Evolutionary conservation across 2,113 vertebrate species (phyloP).

Genomic region (Vidua chalybeata): DNA sequence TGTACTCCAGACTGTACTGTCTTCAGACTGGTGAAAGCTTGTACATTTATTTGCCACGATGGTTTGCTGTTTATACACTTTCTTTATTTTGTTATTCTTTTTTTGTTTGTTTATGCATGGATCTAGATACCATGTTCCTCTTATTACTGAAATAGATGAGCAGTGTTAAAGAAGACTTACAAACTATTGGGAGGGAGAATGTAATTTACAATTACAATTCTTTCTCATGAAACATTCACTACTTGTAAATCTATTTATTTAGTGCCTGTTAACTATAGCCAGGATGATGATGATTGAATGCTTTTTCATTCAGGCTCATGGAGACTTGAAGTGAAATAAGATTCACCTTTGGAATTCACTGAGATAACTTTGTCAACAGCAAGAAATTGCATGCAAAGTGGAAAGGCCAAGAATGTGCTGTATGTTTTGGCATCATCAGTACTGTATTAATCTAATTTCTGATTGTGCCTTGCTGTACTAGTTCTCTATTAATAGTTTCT

Average conservation of each 20-base stretch:
- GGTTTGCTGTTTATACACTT: neutral
- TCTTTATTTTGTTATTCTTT: neutral
- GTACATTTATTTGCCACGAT: neutral
- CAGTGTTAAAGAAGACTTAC: neutral
- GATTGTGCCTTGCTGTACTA: neutral
- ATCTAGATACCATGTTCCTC: neutral
- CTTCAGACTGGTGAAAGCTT: neutral
- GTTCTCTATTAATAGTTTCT: neutral
- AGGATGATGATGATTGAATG: neutral
- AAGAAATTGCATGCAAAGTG: neutral
- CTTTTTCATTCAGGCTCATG: neutral
- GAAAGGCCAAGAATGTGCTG: neutral
- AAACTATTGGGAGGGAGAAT: fast-evolving
- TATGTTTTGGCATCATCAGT: neutral
- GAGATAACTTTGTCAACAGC: neutral
- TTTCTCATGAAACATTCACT: neutral
- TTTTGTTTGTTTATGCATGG: neutral
- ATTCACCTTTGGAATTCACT: neutral
- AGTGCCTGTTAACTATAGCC: neutral
- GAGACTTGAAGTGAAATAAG: neutral
- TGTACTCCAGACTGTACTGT: too few species aligned
- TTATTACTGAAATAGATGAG: neutral
- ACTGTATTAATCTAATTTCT: neutral
- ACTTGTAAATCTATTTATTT: neutral
- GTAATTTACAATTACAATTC: neutral